phyloP scores from a whole-genome alignment of 2,797 vertebrate species.

The Helicolenus hilgendorfi region DNA sequence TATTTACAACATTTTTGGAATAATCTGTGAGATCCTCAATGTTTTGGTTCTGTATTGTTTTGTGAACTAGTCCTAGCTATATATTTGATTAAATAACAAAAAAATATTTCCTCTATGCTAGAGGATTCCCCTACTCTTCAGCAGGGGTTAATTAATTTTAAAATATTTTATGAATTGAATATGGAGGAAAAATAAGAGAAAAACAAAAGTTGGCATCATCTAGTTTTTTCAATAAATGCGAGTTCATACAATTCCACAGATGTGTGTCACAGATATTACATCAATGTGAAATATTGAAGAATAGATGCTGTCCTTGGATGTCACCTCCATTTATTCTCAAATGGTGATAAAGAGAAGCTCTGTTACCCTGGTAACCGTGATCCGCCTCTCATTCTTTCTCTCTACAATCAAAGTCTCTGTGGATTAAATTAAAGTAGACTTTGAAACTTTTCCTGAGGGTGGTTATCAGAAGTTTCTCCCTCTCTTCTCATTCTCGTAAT shows the following conservation, averaged over 20 bases:
- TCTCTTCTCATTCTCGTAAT: neutral
- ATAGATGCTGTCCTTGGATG: neutral
- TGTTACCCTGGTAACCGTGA: constrained; percentile 12
- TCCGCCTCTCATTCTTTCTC: neutral
- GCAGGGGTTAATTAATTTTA: fast-evolving
- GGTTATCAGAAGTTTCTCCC: neutral
- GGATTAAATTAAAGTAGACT: neutral
- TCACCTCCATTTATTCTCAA: neutral
- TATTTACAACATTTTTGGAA: neutral
- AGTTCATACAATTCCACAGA: neutral
- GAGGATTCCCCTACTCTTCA: no score
- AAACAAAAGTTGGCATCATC: neutral
- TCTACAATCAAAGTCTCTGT: neutral
- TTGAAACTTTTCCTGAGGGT: neutral
- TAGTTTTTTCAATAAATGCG: neutral
- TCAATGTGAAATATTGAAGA: neutral
- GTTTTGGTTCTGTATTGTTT: neutral
- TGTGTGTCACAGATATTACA: neutral
- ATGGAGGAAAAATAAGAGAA: no score
- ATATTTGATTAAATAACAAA: no score
- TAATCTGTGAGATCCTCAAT: neutral
- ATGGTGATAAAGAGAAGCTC: neutral
- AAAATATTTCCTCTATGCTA: no score
- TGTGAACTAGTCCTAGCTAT: no score
- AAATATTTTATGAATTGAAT: neutral